Base-by-base conservation (phyloP, 2,797 vertebrate genomes). In the Fistularia tabacaria region DNA sequence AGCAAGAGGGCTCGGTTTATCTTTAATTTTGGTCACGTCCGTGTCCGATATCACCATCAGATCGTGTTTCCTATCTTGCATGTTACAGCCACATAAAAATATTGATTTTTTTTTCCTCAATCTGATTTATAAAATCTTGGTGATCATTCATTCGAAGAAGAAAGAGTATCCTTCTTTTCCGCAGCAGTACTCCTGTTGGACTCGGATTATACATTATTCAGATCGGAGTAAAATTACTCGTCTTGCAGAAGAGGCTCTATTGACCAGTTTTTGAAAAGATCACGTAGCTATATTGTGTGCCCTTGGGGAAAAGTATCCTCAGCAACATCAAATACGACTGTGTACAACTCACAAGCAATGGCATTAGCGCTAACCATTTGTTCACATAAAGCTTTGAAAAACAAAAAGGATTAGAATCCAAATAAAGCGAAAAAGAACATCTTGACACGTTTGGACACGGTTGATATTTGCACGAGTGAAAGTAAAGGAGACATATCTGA, bases 1-100 rank as follows among this genome's bases (percentile, higher is more conserved):
- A 93, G 91, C 81, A 74, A 75, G 85, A 91, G 80, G 87, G 88
- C 85, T 86, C 89, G 90, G 92, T 90, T n/a, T 93, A 25, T 82
- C 91, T 89, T 90, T 91, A 81, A 87, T 80, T 87, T 85, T 85
- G 85, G 85, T 85, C 87, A 89, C 87, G 89, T 87, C 86, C 90
- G 62, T 60, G 47, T 64, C 42, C 50, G 42, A 54, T 56, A 50
- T 61, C 56, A 59, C n/a, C 10, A 49, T 36, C 11, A 52, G 39
- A 59, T 49, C 3, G 9, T 8, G 38, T 4, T 57, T 58, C 10
- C n/a, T 10, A 25, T 25, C 25, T 25, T 25, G 25, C 25, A 25
- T 25, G 25, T 25, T 5, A 25, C 25, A 5, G 25, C 25, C 25
- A 25, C 25, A 25, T 25, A 5, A 25, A 25, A 25, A 25, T 25